These are phyloP conservation scores for Mus minutoides DNA, from an alignment of 2,797 vertebrate genomes.

Conservation along the genomic window DNA sequence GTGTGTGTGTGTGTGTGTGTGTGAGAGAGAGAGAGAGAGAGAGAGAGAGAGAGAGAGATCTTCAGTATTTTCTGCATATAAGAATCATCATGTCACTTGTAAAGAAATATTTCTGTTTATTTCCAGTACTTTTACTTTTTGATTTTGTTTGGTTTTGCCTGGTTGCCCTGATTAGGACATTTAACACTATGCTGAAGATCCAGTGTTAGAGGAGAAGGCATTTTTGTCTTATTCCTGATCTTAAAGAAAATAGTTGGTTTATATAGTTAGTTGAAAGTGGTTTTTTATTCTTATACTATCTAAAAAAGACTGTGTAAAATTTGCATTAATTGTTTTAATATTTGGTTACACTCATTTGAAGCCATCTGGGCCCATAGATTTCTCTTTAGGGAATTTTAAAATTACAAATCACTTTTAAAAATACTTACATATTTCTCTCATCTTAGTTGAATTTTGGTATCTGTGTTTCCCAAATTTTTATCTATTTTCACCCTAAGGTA, in stretches of 20 bases:
- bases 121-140: neutral
- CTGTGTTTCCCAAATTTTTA: neutral
- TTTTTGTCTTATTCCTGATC: neutral
- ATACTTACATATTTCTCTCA: neutral
- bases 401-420: conserved; percentile 3
- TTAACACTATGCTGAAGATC: neutral
- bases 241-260: neutral
- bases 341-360: conserved; percentile 34
- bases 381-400: neutral
- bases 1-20: neutral
- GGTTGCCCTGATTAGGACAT: neutral
- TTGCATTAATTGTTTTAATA: conserved; percentile 36
- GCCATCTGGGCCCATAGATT: neutral
- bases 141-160: neutral
- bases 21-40: no score
- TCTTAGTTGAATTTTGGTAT: neutral
- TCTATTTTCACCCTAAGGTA: neutral
- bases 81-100: neutral
- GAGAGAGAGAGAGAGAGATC: no score
- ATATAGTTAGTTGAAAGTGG: conserved; percentile 14
- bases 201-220: neutral
- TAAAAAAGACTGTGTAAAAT: neutral
- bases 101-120: neutral
- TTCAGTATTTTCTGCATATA: neutral
- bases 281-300: conserved; percentile 3